Conservation (phyloP, 30 jellyfish, hydroid and myxozoan species). For the Chrysaora quinquecirrha region DNA sequence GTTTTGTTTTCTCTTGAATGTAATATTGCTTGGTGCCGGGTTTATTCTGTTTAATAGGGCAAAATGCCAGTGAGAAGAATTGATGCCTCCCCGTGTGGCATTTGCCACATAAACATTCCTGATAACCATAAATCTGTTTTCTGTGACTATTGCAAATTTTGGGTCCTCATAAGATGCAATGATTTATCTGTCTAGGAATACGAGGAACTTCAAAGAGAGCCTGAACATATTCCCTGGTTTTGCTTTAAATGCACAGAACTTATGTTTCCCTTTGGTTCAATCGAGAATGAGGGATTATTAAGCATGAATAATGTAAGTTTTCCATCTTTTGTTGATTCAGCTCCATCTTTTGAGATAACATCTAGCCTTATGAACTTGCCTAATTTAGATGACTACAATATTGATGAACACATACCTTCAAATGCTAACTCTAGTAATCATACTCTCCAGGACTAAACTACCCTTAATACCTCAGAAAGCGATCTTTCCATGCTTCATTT, state of each 20-base stretch:
- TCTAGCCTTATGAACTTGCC: conserved; percentile 33
- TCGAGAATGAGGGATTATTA: conserved; percentile 26
- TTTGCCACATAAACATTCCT: conserved; percentile 52
- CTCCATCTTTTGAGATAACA: conserved; percentile 17
- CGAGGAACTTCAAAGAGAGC: conserved; percentile 34
- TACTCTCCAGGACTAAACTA: conserved; percentile 47
- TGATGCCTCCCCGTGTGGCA: conserved; percentile 49
- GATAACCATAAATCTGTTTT: conserved; percentile 25
- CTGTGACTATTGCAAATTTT: conserved; percentile 20
- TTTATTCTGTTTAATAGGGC: conserved; percentile 14
- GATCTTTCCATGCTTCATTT: conserved; percentile 49
- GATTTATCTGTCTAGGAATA: conserved; percentile 27
- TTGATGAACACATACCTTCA: conserved; percentile 46
- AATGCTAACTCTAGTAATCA: conserved; percentile 26
- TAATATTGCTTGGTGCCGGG: conserved; percentile 3
- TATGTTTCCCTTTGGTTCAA: conserved; percentile 42
- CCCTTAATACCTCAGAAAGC: conserved; percentile 27
- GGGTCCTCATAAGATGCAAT: conserved; percentile 44
- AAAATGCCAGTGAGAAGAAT: conserved; percentile 17
- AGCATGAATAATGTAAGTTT: conserved; percentile 18
- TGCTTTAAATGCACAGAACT: conserved; percentile 32
- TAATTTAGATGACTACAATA: conserved; percentile 33
- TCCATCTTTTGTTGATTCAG: conserved; percentile 51
- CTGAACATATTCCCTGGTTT: conserved; percentile 43
- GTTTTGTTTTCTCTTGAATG: conserved; percentile 11